Base-by-base conservation (phyloP, 2,888 invertebrate species). In the Opisthograptis luteolata region DNA sequence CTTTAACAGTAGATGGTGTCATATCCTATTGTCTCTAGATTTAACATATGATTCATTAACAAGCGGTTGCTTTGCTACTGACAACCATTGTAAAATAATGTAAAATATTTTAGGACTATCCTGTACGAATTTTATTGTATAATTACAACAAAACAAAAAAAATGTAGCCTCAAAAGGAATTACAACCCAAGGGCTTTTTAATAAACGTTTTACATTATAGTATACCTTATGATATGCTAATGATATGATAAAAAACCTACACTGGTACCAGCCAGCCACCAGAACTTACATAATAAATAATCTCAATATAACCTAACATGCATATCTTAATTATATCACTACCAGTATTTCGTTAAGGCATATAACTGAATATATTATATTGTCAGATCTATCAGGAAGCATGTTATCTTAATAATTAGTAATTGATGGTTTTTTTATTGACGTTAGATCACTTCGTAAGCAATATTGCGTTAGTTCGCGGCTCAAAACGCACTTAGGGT, bases 341-440 rank as follows among this genome's bases (percentile, higher is more conserved):
- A 88, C 80, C 76, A 80, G 72, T 87, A 85, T 84, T 79, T 83
- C 75, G 49, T 79, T 87, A 88, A 87, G 89, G 89, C 89, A 87
- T 84, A 42, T 48, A 87, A 85, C 78, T 76, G 75, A 86, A 83
- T 84, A 79, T 55, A 55, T 70, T 63, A 85, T 89, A 90, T 90
- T 90, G 89, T 90, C 89, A 82, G 73, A 84, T 85, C 87, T 89
- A 89, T 87, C 82, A 88, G 89, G 89, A 90, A 90, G 89, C 89
- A 85, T 86, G 81, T 82, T 80, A 68, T 80, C 83, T 87, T 87
- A 83, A 73, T 73, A 86, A 76, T 71, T 84, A 84, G 68, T 87
- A 87, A 87, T 87, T 87, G 84, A 85, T 87, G 76, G 62, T 64
- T 73, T n/a, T 34, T 70, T 75, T 71, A 85, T 86, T 87, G 82